Evolutionary conservation across 2,888 invertebrate genomes (phyloP), one percentile per base, ranked within the genome.

Genomic region (Zaprionus lineosus): DNA sequence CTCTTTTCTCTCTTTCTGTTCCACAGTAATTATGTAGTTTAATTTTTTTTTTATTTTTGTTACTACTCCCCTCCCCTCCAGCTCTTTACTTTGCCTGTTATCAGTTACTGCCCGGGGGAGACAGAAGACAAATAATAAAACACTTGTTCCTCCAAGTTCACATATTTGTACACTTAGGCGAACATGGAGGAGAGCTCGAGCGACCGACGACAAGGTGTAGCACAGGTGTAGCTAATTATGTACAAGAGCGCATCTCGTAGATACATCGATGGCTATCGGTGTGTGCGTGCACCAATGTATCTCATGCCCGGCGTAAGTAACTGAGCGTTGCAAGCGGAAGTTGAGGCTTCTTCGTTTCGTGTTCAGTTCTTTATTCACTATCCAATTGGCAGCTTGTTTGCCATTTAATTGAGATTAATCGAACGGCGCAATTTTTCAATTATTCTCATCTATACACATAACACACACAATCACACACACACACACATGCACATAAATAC

Each of bases 331-430:
- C 12, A 51, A 37, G 40, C 53, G 70, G 62, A 70, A 70, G 69
- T 60, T 37, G 21, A 8, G 33, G 12, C 33, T 44, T n/a, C n/a
- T n/a, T 15, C 16, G 16, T 9, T 41, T 24, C 36, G 19, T 36
- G 37, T 41, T 37, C 33, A n/a, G n/a, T n/a, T 33, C 39, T 31
- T 51, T 46, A 47, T 62, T 33, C 51, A 59, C 55, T 36, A 58
- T 31, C 37, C 74, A 74, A 75, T 71, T 77, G 67, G 44, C 72
- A 58, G 51, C 58, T 70, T 57, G 55, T 62, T 61, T 21, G 65
- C 66, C 14, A 70, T 68, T 76, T 68, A 79, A 76, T 77, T 79
- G 79, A 74, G 59, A 74, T 77, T 79, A 76, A 79, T 77, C 76
- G 59, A 56, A 51, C 53, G 62, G 18, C 48, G 56, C 39, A 58